Evolutionary conservation across 2,113 vertebrate species (phyloP), one percentile per base, ranked within the genome.

Genomic region (Cervus canadensis): DNA sequence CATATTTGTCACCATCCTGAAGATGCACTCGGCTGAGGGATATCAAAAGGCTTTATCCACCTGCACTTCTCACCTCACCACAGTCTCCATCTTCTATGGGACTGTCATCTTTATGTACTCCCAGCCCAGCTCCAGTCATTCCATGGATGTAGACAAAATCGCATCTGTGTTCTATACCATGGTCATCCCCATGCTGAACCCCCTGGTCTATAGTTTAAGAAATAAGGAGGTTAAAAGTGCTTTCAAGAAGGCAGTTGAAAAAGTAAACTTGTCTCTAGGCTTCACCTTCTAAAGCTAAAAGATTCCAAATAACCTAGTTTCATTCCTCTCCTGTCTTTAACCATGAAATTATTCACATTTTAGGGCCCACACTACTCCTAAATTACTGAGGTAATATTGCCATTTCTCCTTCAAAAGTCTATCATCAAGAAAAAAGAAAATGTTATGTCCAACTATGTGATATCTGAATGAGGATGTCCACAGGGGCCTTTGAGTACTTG

Each of bases 141-240:
- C 95, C 79, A 95, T 67, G 50, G 93, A 97, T 45, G 94, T 48
- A 45, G 87, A 85, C 67, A 98, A 97, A 82, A 57, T 89, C 0
- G 17, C 87, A 7, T 84, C 96, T 6, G 33, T 91, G 21, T 93
- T 97, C 26, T 96, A 96, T 7, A 60, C 56, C 0, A 89, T 64
- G 30, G 16, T 97, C 59, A 95, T 95, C 12, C 93, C 67, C 28
- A 92, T 95, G 87, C 11, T 97, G 26, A 96, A 95, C 43, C 67
- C 87, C 6, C 1, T 98, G 6, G 84, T 96, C 36, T 92, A 97
- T 26, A 95, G 92, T 23, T 30, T 97, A 36, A 91, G 90, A n/a
- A 97, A 96, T 21, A 97, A 91, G 16, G 89, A 94, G 6, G 87
- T 92, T 5, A 97, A 96, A 10, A 91, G 1, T 28, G 87, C 93